Evolutionary conservation across 2,888 invertebrate species (phyloP).

Genomic region (Rhabditoides inermis): DNA sequence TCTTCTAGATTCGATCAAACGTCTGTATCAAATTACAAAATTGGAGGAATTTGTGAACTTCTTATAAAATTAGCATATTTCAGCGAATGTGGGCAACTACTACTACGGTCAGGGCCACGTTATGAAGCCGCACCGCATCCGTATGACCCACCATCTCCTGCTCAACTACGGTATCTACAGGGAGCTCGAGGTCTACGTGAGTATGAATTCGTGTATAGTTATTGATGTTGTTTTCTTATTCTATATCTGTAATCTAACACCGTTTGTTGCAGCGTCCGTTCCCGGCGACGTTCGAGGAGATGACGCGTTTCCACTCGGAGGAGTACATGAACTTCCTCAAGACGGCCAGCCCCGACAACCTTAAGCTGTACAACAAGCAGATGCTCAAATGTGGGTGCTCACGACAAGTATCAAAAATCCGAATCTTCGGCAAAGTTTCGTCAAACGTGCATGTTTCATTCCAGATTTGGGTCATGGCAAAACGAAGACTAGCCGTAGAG

Average conservation of each 20-base stretch:
- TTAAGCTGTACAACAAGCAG: slow-evolving; percentile 97
- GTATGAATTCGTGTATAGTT: slow-evolving; percentile 55
- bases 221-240: slow-evolving; percentile 2
- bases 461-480: too few species aligned
- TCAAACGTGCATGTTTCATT: too few species aligned
- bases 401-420: background rate
- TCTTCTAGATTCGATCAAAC: background rate
- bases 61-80: slow-evolving; percentile 12
- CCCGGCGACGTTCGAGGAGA: slow-evolving; percentile 97
- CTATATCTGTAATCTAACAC: background rate
- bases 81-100: slow-evolving; percentile 87
- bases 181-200: slow-evolving; percentile 99
- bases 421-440: too few species aligned
- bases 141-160: slow-evolving; percentile 97
- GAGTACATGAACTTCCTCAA: slow-evolving; percentile 94
- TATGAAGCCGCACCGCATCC: slow-evolving; percentile 99
- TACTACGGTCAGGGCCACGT: slow-evolving; percentile 99
- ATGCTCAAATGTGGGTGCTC: slow-evolving; percentile 86
- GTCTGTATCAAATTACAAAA: background rate
- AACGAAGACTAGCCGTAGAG: too few species aligned
- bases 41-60: slow-evolving; percentile 1
- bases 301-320: slow-evolving; percentile 99
- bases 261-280: slow-evolving; percentile 75
- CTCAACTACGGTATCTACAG: slow-evolving; percentile 96
- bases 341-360: slow-evolving; percentile 94